phyloP scores from a whole-genome alignment of 2,113 vertebrate species.

The Cavia aperea region DNA sequence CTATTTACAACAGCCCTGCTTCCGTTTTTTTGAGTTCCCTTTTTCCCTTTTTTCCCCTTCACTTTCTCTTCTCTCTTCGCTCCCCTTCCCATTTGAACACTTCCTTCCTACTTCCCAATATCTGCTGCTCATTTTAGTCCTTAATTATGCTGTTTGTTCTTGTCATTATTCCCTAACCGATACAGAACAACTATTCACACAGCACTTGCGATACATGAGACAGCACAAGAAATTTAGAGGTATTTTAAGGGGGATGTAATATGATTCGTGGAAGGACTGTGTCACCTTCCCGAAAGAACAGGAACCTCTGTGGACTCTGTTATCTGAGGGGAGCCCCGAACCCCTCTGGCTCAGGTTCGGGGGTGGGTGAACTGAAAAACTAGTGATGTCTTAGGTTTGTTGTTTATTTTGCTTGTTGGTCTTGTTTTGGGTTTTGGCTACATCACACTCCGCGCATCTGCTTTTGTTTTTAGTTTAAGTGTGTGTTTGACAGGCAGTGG shows the following conservation, averaged over 20 bases:
- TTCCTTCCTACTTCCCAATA: not conserved
- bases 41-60: not conserved
- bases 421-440: no score
- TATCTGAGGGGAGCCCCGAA: not conserved
- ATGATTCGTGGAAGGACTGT: no score
- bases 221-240: not conserved
- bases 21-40: not conserved
- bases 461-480: not conserved
- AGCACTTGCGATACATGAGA: no score
- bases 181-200: rapidly evolving
- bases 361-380: not conserved
- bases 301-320: not conserved
- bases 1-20: not conserved
- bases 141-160: not conserved
- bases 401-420: no score
- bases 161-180: not conserved
- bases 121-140: not conserved
- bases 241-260: not conserved
- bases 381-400: not conserved
- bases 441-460: not conserved
- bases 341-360: no score
- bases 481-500: not conserved
- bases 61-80: not conserved
- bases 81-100: not conserved
- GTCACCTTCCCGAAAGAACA: not conserved